phyloP scores from a whole-genome alignment of 1,140 invertebrate genomes.

The Pseudomyrmex flavicornis region DNA sequence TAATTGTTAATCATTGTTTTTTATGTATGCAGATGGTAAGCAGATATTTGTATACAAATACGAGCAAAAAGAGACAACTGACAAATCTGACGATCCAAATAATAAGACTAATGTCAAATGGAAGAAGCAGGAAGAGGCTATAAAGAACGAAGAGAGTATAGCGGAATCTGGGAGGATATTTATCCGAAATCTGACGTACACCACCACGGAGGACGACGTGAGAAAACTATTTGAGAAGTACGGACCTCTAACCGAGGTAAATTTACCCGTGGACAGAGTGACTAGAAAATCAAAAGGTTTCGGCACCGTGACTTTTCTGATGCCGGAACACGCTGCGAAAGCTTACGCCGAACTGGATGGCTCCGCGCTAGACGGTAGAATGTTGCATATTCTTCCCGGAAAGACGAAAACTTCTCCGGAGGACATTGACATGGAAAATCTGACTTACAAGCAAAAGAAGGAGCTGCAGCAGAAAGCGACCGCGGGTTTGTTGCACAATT shows the following conservation, averaged over 20 bases:
- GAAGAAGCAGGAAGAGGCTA: constrained; percentile 89
- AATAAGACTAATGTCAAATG: constrained; percentile 85
- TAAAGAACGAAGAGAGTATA: constrained; percentile 92
- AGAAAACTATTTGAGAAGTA: constrained; percentile 94
- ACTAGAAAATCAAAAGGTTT: constrained; percentile 97
- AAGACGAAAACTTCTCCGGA: constrained; percentile 89
- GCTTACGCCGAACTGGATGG: constrained; percentile 96
- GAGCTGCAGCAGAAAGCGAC: constrained; percentile 91
- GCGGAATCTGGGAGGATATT: constrained; percentile 97
- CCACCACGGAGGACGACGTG: constrained; percentile 95
- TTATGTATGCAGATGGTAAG: constrained; percentile 86
- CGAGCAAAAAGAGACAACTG: constrained; percentile 84
- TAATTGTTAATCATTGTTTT: constrained; percentile 1
- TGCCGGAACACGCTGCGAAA: constrained; percentile 97
- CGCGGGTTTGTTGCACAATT: constrained; percentile 94
- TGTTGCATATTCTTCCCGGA: constrained; percentile 97
- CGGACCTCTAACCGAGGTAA: constrained; percentile 95
- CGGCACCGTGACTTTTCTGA: constrained; percentile 96
- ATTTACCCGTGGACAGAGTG: constrained; percentile 94
- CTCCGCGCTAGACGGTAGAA: constrained; percentile 94
- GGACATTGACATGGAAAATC: constrained; percentile 85
- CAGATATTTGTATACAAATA: constrained; percentile 88
- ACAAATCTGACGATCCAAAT: constrained; percentile 71
- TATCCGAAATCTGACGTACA: constrained; percentile 96
- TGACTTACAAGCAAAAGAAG: constrained; percentile 95